Percentiles rank a stretch among this genome's conserved stretches.
Conservation (phyloP, 2,888 invertebrate species). For the Alloscopus bannaensis region DNA sequence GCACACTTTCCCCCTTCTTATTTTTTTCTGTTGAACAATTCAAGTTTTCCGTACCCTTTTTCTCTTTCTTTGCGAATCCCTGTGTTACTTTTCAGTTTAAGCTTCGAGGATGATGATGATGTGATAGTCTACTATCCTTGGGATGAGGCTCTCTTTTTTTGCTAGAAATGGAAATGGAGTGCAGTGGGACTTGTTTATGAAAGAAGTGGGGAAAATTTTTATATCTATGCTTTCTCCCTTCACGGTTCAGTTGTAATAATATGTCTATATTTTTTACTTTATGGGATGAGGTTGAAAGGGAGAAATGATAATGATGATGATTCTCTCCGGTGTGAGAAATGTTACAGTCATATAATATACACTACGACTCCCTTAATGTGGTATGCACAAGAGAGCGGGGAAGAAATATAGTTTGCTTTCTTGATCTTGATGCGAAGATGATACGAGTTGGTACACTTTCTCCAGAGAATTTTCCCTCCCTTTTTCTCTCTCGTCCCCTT, state of each 20-base stretch:
- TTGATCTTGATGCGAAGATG: constrained; percentile 9
- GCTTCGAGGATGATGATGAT: no score
- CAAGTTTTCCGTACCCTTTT: no score
- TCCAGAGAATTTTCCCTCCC: constrained; percentile 5
- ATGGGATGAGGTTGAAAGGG: not conserved
- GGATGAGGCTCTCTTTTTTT: no score
- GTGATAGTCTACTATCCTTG: no score
- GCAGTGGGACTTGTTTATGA: constrained; percentile 2
- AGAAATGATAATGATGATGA: constrained; percentile 12
- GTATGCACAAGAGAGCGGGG: not conserved
- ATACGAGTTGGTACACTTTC: constrained; percentile 2
- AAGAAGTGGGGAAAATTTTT: not conserved
- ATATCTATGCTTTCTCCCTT: not conserved
- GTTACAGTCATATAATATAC: no score
- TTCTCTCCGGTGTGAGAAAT: not conserved
- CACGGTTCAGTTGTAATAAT: no score
- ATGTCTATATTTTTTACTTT: not conserved
- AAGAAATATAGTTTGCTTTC: not conserved
- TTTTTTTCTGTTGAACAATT: no score
- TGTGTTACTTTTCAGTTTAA: no score
- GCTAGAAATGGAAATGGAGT: constrained; percentile 1
- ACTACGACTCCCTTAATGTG: no score
- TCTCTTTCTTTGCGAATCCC: no score
- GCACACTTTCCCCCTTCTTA: no score
- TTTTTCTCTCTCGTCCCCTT: no score